Conservation (phyloP, 1,140 invertebrate species). For the Episyrphus balteatus region DNA sequence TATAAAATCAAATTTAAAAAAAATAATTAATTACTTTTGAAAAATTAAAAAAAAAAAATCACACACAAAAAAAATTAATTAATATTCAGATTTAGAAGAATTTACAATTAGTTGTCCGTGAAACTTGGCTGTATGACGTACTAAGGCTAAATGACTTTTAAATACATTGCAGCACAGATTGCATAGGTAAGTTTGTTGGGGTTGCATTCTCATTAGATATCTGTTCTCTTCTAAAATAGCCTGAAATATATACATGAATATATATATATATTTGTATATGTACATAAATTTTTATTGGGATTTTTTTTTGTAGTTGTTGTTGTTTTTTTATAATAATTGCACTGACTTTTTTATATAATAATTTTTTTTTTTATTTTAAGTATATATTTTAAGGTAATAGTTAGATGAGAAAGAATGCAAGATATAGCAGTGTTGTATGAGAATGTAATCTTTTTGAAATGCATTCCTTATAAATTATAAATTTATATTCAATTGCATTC, state of each 20-base stretch:
- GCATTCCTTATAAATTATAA: no score
- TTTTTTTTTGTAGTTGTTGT: background rate
- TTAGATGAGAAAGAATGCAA: no score
- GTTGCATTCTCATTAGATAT: background rate
- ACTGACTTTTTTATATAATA: no score
- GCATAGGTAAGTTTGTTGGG: background rate
- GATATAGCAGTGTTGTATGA: no score
- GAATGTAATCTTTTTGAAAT: no score
- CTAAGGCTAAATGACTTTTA: constrained; percentile 1
- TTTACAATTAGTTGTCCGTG: background rate
- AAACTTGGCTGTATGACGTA: constrained; percentile 1
- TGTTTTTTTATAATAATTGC: background rate
- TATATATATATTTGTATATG: background rate
- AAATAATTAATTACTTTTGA: no score
- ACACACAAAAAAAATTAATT: no score
- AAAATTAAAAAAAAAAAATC: no score
- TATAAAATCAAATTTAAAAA: no score
- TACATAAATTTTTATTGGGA: background rate
- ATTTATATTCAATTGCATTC: no score
- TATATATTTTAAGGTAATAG: no score
- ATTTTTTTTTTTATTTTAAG: no score
- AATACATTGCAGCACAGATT: constrained; percentile 1
- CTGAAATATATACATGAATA: background rate
- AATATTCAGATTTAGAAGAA: background rate
- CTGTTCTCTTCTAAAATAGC: background rate